Evolutionary conservation across 2,888 invertebrate species (phyloP).

Genomic region (Erpobdella octoculata): DNA sequence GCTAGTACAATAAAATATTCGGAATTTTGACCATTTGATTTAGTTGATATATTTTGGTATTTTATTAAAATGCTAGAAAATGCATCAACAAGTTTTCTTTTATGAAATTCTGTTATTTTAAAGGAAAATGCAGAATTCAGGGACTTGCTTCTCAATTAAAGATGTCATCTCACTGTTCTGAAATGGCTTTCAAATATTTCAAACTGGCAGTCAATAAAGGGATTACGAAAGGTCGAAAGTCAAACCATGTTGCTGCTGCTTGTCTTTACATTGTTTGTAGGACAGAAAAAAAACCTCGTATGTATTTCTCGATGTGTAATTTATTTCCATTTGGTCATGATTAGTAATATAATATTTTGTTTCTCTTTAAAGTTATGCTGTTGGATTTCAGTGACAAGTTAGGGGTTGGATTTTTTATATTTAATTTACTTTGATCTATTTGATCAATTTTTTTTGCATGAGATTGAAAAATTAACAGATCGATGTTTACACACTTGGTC

Average conservation of each 20-base stretch:
- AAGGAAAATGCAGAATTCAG: conserved; percentile 68
- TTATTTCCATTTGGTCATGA: not conserved
- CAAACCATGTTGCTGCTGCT: conserved; percentile 84
- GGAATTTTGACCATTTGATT: no score
- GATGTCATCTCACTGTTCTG: conserved; percentile 81
- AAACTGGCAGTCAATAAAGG: conserved; percentile 54
- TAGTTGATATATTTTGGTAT: no score
- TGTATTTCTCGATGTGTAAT: conserved; percentile 2
- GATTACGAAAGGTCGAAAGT: conserved; percentile 77
- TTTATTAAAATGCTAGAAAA: no score
- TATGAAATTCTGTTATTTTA: no score
- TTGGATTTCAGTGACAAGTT: conserved; percentile 96
- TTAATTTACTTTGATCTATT: not conserved
- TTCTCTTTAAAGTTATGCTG: conserved; percentile 66
- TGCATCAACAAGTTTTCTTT: no score
- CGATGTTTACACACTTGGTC: conserved; percentile 87
- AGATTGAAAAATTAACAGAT: conserved; percentile 60
- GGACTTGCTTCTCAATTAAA: conserved; percentile 75
- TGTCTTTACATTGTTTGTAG: conserved; percentile 95
- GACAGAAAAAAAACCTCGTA: conserved; percentile 66
- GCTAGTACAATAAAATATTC: no score
- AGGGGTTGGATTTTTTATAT: conserved; percentile 59
- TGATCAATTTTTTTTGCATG: not conserved
- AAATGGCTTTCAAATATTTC: conserved; percentile 65
- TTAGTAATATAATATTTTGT: not conserved